phyloP scores from a whole-genome alignment of 2,888 invertebrate genomes.

The Drosophila emarginata region DNA sequence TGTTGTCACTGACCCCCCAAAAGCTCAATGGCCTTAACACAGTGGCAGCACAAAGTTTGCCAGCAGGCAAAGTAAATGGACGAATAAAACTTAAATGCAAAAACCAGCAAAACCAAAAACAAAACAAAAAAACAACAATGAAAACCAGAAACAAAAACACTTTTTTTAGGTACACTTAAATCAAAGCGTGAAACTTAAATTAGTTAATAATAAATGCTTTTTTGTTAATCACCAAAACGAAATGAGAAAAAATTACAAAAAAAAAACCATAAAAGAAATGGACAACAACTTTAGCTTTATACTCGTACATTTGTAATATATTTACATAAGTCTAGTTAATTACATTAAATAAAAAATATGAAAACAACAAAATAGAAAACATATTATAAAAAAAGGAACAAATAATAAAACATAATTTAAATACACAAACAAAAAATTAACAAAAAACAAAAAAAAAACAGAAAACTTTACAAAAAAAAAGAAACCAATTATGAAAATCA shows the following conservation, averaged over 20 bases:
- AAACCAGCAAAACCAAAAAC: constrained; percentile 14
- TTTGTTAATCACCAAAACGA: constrained; percentile 79
- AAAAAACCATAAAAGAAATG: constrained; percentile 46
- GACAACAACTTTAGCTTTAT: constrained; percentile 77
- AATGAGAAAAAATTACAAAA: constrained; percentile 18
- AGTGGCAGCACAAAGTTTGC: constrained; percentile 49
- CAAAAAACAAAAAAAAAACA: constrained; percentile 30
- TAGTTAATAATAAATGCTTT: constrained; percentile 77
- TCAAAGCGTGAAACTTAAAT: constrained; percentile 73
- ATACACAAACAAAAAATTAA: constrained; percentile 39
- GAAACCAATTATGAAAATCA: constrained; percentile 67
- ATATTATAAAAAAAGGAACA: constrained; percentile 39
- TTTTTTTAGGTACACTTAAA: constrained; percentile 74
- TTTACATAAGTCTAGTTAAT: constrained; percentile 74
- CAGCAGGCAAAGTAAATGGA: constrained; percentile 29
- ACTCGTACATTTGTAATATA: constrained; percentile 77
- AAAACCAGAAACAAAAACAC: constrained; percentile 29
- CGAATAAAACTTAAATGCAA: constrained; percentile 1
- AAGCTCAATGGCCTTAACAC: constrained; percentile 20
- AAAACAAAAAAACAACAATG: constrained; percentile 29
- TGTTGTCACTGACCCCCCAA: constrained; percentile 25
- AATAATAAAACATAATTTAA: constrained; percentile 41
- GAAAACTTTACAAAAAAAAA: constrained; percentile 39
- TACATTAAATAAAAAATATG: constrained; percentile 53
- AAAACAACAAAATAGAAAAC: constrained; percentile 43